Percentiles rank a stretch among this genome's conserved stretches.
Conservation (phyloP, 2,113 vertebrate species). For the Chiloscyllium plagiosum region DNA sequence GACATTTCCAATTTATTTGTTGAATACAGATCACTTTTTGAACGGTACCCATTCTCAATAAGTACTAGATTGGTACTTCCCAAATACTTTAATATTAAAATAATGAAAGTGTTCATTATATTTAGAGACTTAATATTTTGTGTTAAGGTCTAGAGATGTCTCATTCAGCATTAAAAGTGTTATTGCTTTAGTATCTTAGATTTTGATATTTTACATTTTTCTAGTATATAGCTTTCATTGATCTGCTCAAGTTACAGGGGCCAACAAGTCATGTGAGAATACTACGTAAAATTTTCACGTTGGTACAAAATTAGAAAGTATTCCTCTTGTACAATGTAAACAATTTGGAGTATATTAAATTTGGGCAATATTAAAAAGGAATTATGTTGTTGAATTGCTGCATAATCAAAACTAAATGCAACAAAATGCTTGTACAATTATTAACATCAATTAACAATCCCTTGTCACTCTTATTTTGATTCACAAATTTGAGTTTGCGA, state of each 20-base stretch:
- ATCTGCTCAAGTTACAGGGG: background rate
- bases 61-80: background rate
- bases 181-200: background rate
- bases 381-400: background rate
- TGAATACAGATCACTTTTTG: background rate
- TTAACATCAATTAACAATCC: background rate
- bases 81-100: background rate
- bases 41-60: background rate
- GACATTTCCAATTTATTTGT: background rate
- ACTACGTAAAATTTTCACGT: background rate
- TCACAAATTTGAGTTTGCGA: background rate
- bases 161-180: background rate
- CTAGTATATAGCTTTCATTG: background rate
- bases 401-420: background rate
- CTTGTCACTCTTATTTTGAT: background rate
- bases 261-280: background rate
- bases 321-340: background rate
- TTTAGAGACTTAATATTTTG: background rate
- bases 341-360: background rate
- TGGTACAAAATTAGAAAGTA: background rate
- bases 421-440: background rate
- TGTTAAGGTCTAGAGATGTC: background rate
- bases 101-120: background rate
- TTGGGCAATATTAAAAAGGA: background rate
- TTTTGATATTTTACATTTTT: constrained; percentile 6